These are phyloP conservation scores for Crossaster papposus DNA, from an alignment of 53 echinoderm and acorn worm species.

Conservation along the genomic window DNA sequence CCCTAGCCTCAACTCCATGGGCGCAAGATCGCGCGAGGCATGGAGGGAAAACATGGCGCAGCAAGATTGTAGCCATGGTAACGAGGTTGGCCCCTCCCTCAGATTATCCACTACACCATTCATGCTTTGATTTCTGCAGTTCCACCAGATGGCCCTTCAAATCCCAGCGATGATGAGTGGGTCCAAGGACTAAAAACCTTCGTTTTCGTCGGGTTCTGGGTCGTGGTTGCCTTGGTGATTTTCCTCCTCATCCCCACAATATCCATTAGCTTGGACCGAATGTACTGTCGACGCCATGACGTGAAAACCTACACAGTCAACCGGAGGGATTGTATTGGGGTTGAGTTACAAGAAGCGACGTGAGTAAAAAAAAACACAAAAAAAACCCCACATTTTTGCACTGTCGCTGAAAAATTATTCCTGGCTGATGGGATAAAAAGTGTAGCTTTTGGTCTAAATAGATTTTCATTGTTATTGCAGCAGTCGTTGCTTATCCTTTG, in stretches of 20 bases:
- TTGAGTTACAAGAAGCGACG: constrained; percentile 11
- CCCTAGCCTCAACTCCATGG: too few species aligned
- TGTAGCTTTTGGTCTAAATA: too few species aligned
- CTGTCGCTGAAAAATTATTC: neutral
- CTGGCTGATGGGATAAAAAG: too few species aligned
- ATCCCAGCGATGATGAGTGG: neutral
- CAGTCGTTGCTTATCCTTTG: too few species aligned
- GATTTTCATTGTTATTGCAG: too few species aligned
- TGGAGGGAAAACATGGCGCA: too few species aligned
- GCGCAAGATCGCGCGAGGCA: too few species aligned
- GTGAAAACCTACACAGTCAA: constrained; percentile 10
- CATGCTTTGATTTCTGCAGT: neutral
- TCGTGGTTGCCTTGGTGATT: constrained; percentile 1
- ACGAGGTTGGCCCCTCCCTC: too few species aligned
- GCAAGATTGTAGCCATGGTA: too few species aligned
- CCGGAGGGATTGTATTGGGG: constrained; percentile 15
- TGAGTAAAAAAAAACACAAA: neutral
- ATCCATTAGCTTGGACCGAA: constrained; percentile 18
- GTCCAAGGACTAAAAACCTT: neutral
- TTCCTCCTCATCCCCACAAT: neutral
- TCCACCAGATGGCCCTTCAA: neutral
- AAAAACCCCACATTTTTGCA: neutral
- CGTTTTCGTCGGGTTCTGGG: neutral
- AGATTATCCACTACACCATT: neutral
- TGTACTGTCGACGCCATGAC: neutral